Evolutionary conservation across 1,140 invertebrate genomes (phyloP).

Genomic region (Sycophila sp.): DNA sequence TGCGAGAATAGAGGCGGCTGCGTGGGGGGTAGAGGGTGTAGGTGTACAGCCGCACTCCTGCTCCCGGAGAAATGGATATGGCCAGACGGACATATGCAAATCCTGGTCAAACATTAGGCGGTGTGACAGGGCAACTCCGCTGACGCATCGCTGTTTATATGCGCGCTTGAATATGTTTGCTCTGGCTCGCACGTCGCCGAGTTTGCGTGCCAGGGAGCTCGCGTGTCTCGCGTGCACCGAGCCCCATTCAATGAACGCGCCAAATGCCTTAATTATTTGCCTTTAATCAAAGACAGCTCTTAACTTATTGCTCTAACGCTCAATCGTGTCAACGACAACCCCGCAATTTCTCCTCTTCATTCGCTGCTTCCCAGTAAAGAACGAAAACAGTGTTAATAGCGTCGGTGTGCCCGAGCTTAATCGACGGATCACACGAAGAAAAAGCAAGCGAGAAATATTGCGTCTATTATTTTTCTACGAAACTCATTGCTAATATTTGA

Average conservation of each 20-base stretch:
- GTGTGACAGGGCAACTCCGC: neutral
- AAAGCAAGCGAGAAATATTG: too few relatives aligned
- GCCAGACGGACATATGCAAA: slow-evolving; percentile 63
- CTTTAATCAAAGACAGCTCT: slow-evolving; percentile 32
- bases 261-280: slow-evolving; percentile 32
- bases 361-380: too few relatives aligned
- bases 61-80: slow-evolving; percentile 17
- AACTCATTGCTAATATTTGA: too few relatives aligned
- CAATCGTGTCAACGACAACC: too few relatives aligned
- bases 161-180: slow-evolving; percentile 7
- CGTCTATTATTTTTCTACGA: too few relatives aligned
- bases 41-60: slow-evolving; percentile 28
- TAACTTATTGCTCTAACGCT: too few relatives aligned
- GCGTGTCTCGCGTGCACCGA: neutral
- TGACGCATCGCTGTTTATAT: slow-evolving; percentile 6
- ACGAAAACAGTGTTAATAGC: too few relatives aligned
- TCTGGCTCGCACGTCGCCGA: slow-evolving; percentile 13
- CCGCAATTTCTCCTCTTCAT: too few relatives aligned
- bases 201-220: neutral
- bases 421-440: too few relatives aligned
- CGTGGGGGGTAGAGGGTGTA: too few relatives aligned
- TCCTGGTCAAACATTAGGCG: slow-evolving; percentile 59
- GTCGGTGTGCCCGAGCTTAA: too few relatives aligned
- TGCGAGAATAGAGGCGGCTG: too few relatives aligned
- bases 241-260: neutral